Evolutionary conservation across 2,113 vertebrate species (phyloP).

Genomic region (Furnarius figulus): DNA sequence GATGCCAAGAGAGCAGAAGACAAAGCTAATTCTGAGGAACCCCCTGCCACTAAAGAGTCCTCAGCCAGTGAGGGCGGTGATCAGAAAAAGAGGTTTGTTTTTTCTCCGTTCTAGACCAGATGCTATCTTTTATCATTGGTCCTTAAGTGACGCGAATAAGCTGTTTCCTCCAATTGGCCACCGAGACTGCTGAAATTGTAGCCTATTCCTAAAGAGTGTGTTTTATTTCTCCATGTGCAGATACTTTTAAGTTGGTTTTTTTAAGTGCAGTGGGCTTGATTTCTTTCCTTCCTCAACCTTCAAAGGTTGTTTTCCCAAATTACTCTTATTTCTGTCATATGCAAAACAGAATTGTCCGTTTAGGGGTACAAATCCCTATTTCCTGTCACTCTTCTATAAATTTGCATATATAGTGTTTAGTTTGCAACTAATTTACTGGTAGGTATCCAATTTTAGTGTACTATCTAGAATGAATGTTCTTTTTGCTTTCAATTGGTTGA

Average conservation of each 20-base stretch:
- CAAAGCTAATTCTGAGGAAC: conserved; percentile 78
- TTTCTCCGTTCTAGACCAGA: conserved; percentile 98
- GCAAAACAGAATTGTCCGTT: conserved; percentile 53
- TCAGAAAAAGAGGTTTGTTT: conserved; percentile 99
- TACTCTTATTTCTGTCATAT: conserved; percentile 47
- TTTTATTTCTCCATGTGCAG: conserved; percentile 68
- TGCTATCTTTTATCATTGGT: conserved; percentile 92
- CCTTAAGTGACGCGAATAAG: conserved; percentile 74
- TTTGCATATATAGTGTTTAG: conserved; percentile 56
- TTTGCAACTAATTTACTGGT: conserved; percentile 73
- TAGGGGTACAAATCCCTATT: conserved; percentile 43
- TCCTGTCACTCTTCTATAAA: conserved; percentile 57
- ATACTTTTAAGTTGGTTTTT: conserved; percentile 5
- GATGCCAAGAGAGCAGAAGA: conserved; percentile 89
- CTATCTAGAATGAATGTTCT: conserved; percentile 4
- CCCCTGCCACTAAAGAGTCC: conserved; percentile 92
- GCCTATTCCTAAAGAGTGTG: conserved; percentile 57
- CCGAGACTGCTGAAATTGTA: conserved; percentile 68
- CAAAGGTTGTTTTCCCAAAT: conserved; percentile 72
- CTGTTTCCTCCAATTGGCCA: conserved; percentile 77
- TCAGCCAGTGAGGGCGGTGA: conserved; percentile 95
- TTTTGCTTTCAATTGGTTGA: background rate
- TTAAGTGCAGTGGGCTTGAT: conserved; percentile 43
- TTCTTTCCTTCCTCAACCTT: conserved; percentile 70
- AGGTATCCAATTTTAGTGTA: conserved; percentile 70